These are phyloP conservation scores for Propithecus deckenii DNA, from an alignment of 2,797 vertebrate species.

Conservation along the genomic window DNA sequence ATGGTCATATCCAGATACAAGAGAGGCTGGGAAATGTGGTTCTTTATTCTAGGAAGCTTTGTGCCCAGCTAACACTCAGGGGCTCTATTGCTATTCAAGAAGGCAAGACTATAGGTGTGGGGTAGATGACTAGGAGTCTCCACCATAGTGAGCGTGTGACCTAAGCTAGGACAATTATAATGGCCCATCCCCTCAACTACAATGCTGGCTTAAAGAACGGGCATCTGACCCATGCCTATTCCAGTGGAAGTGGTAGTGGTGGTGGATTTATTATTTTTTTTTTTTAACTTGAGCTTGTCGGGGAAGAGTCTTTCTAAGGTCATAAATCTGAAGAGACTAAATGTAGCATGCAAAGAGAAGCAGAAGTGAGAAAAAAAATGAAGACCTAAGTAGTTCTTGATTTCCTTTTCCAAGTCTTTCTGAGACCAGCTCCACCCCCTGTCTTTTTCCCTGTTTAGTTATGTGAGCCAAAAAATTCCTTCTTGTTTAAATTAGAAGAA, in stretches of 20 bases:
- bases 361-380: background rate
- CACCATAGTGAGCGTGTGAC: background rate
- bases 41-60: background rate
- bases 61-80: background rate
- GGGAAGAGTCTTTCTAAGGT: background rate
- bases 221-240: too few relatives aligned
- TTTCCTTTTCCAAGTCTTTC: conserved; percentile 24
- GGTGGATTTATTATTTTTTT: background rate
- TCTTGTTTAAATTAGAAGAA: conserved; percentile 48
- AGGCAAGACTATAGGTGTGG: background rate
- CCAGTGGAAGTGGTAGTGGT: too few relatives aligned
- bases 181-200: background rate
- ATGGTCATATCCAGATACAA: background rate
- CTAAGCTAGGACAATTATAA: background rate
- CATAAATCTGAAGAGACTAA: conserved; percentile 22
- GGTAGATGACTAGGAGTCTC: background rate
- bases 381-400: background rate
- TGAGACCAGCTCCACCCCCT: background rate
- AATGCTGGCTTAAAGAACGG: background rate
- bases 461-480: background rate
- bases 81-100: background rate
- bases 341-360: background rate
- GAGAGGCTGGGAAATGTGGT: background rate
- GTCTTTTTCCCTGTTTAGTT: background rate
- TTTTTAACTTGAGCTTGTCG: background rate